phyloP scores from a whole-genome alignment of 2,797 vertebrate species.

The Clangula hyemalis region DNA sequence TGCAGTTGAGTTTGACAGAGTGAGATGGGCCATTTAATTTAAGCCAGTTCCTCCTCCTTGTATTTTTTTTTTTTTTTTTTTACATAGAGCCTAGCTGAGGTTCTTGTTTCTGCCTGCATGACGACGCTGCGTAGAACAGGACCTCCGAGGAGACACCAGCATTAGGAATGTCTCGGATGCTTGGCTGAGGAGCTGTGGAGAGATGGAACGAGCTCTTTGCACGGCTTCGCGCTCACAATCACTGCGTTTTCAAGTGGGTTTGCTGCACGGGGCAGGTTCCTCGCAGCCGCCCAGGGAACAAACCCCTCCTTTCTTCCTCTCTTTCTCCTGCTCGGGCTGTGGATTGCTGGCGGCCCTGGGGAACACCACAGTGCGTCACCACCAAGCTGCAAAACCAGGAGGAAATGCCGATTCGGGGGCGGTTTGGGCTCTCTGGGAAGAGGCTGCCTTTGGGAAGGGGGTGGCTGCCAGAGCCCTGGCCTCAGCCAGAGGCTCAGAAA shows the following conservation, averaged over 20 bases:
- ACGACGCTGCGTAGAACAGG: not conserved
- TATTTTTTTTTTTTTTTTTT: not conserved
- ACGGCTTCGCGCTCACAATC: not conserved
- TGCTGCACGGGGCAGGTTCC: not conserved
- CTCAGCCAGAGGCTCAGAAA: not conserved
- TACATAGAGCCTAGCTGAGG: not conserved
- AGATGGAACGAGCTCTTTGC: not conserved
- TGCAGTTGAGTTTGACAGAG: not conserved
- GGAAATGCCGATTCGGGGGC: not conserved
- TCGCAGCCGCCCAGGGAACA: not conserved
- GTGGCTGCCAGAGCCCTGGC: not conserved
- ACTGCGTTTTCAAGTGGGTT: not conserved
- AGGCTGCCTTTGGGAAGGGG: not conserved
- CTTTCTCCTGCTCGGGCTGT: not conserved
- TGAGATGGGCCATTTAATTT: not conserved
- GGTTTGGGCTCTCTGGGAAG: not conserved
- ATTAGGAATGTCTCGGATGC: not conserved
- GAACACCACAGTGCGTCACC: rapidly evolving
- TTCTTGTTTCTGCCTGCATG: not conserved
- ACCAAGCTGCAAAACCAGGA: not conserved
- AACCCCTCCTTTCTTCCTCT: not conserved
- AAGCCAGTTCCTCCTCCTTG: not conserved
- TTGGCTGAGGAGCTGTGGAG: not conserved
- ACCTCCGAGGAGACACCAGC: not conserved
- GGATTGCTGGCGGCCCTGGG: not conserved